phyloP scores from a whole-genome alignment of 2,113 vertebrate species.

The Nothobranchius furzeri region DNA sequence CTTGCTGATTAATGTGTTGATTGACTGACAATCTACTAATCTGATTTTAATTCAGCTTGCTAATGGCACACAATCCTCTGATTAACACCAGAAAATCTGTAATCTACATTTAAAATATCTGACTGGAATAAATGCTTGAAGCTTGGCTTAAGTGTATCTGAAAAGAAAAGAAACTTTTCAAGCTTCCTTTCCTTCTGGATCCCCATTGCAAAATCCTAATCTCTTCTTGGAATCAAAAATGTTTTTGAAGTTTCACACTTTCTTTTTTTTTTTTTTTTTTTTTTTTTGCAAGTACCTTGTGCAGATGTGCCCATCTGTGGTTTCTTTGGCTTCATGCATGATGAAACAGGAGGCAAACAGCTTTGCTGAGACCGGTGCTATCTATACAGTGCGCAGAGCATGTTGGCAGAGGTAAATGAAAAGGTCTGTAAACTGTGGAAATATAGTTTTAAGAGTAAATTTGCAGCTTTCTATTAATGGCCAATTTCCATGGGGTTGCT shows the following conservation, averaged over 20 bases:
- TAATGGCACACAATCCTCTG: slow-evolving; percentile 21
- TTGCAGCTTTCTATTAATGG: too few species aligned
- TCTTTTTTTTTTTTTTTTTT: not conserved
- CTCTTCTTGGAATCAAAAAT: slow-evolving; percentile 2
- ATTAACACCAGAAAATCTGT: slow-evolving; percentile 5
- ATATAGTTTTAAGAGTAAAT: too few species aligned
- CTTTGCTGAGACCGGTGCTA: too few species aligned
- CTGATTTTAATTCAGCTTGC: slow-evolving; percentile 15
- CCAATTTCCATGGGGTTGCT: too few species aligned
- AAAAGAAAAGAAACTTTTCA: too few species aligned
- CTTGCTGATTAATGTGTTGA: slow-evolving; percentile 1
- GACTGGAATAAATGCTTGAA: slow-evolving; percentile 16
- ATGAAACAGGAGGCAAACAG: too few species aligned
- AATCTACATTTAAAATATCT: not conserved
- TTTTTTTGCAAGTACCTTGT: slow-evolving; percentile 25
- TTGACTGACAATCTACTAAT: not conserved
- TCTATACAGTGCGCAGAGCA: too few species aligned
- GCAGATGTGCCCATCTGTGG: slow-evolving; percentile 56
- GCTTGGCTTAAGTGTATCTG: slow-evolving; percentile 21
- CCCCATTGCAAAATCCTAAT: not conserved
- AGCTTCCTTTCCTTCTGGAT: too few species aligned
- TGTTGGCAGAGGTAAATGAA: too few species aligned
- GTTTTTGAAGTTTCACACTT: slow-evolving; percentile 31
- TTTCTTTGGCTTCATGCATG: slow-evolving; percentile 13
- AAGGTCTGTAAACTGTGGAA: too few species aligned